Base-by-base conservation (phyloP, 1,140 invertebrate genomes). In the Eueides isabella region DNA sequence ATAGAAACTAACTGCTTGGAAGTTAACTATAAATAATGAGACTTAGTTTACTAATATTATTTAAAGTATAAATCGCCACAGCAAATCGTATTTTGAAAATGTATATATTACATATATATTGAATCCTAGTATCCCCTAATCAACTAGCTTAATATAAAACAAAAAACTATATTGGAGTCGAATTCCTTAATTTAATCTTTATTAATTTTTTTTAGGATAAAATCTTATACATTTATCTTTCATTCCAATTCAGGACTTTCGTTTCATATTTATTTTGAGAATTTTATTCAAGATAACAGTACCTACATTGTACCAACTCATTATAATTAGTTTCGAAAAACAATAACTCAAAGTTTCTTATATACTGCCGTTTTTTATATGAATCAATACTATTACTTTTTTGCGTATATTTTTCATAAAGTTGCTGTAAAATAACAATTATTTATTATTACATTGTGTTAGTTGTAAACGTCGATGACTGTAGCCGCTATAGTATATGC, bases 71-170 rank as follows among this genome's bases (percentile, higher is more conserved):
- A 55, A 26, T 55, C 23, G 48, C 9, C 19, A 11, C 48, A 4
- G 48, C 12, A 26, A 55, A 11, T 2, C 19, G 23, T 55, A 19
- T 48, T 7, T 48, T 48, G 41, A n/a, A 48, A 48, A 48, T 48
- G 16, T 48, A 48, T 48, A 19, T 48, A 48, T 19, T 48, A 23
- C n/a, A n/a, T n/a, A 23, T n/a, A 48, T 48, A 48, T 48, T 48
- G 41, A 19, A 48, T n/a, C n/a, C n/a, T 55, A 9, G n/a, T 23
- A 55, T 26, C 48, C 48, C 48, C 48, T 26, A 26, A 23, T 55
- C 48, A 55, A 55, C 48, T 55, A 23, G 48, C 48, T 55, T 55
- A 23, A 55, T 55, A n/a, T 55, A 55, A 23, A 55, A 55, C 9
- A 23, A 19, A 26, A 26, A 55, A 26, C 11, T 19, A n/a, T 26